Base-by-base conservation (phyloP, 2,113 vertebrate genomes). In the Rhinichthys klamathensis region DNA sequence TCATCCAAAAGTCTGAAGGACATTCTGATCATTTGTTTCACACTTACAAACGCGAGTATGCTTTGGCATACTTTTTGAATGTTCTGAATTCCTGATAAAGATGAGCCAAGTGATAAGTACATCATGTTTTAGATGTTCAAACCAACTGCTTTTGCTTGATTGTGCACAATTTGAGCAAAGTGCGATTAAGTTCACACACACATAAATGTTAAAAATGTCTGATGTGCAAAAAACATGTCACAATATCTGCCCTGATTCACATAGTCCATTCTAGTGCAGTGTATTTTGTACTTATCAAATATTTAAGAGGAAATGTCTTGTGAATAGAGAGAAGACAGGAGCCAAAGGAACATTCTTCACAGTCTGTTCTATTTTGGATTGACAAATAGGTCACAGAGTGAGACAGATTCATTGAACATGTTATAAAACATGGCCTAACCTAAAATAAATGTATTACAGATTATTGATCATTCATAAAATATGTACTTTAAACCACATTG, bases 301-400 rank as follows among this genome's bases (percentile, higher is more conserved):
- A 90, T 91, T 51, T 84, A 91, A 89, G 83, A 89, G 54, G 85
- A 54, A 75, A 56, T 79, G 74, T 82, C 67, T 82, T 86, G 88
- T 89, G 86, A 88, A 90, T 90, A 76, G 88, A 61, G 12, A 41
- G 44, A 61, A 30, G 35, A 58, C 41, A 77, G 18, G 65, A 72
- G 80, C 61, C 73, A 58, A 46, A 32, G 76, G 83, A 44, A 2
- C 10, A 72, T 87, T 88, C 80, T 76, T 91, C 80, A 85, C 85
- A 82, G 44, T 4, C 49, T 74, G 69, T 56, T 70, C 30, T 16
- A 6, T 63, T n/a, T 46, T 35, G 16, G 23, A 41, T 78, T 60
- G 51, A 38, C 51, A 60, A 58, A 35, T n/a, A 74, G 72, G 72
- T 74, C 44, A 32, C 16, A 4, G 16, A 30, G 2, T 30, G 49